Conservation (phyloP, 1,140 invertebrate genomes). For the Heliconius hewitsoni region DNA sequence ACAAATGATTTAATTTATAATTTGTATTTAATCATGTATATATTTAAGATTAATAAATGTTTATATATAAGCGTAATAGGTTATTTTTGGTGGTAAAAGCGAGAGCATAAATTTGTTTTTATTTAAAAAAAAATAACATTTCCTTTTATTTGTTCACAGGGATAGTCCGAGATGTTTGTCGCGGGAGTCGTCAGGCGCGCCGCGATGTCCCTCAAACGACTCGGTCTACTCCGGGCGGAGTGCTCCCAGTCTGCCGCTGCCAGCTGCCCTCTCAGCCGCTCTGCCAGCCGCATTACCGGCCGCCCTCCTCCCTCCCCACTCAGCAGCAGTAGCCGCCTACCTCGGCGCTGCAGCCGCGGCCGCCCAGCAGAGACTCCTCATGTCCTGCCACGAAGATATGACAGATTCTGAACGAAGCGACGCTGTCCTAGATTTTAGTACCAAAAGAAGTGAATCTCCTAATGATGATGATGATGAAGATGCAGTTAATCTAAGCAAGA, state of each 20-base stretch:
- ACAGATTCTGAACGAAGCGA: slow-evolving; percentile 78
- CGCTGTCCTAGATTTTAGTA: slow-evolving; percentile 90
- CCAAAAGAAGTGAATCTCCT: slow-evolving; percentile 82
- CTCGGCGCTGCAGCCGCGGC: slow-evolving; percentile 85
- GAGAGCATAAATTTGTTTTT: neutral
- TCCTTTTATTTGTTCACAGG: slow-evolving; percentile 82
- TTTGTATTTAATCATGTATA: neutral
- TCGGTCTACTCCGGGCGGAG: slow-evolving; percentile 86
- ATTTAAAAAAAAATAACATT: neutral
- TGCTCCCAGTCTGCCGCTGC: slow-evolving; percentile 82
- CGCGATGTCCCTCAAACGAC: slow-evolving; percentile 85
- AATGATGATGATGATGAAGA: slow-evolving; percentile 84
- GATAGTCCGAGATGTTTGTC: slow-evolving; percentile 91
- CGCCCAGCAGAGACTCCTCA: slow-evolving; percentile 88
- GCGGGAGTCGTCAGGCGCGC: slow-evolving; percentile 87
- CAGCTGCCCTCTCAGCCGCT: slow-evolving; percentile 77
- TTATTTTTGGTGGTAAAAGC: too few relatives aligned
- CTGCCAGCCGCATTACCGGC: slow-evolving; percentile 82
- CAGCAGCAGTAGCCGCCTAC: slow-evolving; percentile 89
- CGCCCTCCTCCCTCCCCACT: slow-evolving; percentile 86
- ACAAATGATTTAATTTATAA: slow-evolving; percentile 7
- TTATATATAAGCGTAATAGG: too few relatives aligned
- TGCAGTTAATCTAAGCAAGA: slow-evolving; percentile 86
- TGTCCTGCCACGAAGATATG: slow-evolving; percentile 87
- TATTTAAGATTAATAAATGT: too few relatives aligned